Evolutionary conservation across 1,140 invertebrate genomes (phyloP).

Genomic region (Euborellia annulipes): DNA sequence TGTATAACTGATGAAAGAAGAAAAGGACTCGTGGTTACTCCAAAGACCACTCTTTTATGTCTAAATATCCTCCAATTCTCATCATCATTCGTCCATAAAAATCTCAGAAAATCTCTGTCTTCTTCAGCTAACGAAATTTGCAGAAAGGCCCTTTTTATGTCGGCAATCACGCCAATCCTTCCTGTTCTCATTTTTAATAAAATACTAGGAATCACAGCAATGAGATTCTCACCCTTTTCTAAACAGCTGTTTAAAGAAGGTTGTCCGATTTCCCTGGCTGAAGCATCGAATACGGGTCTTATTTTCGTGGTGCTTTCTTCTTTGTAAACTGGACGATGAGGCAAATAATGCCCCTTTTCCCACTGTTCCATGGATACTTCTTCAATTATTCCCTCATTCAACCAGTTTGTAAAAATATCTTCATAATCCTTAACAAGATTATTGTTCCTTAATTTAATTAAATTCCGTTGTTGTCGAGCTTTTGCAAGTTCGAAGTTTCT

Average conservation of each 20-base stretch:
- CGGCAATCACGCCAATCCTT: conserved; percentile 23
- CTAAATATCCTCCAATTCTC: conserved; percentile 12
- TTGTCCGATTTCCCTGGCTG: conserved; percentile 14
- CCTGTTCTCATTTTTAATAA: conserved; percentile 24
- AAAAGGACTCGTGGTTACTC: conserved; percentile 12
- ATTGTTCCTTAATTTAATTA: conserved; percentile 14
- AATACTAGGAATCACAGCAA: conserved; percentile 24
- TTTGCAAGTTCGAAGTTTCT: conserved; percentile 14
- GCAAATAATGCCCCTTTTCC: conserved; percentile 18
- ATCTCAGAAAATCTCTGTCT: conserved; percentile 23
- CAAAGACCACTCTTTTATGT: conserved; percentile 19
- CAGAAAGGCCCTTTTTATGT: conserved; percentile 28
- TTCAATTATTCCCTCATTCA: conserved; percentile 19
- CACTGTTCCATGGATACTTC: conserved; percentile 14
- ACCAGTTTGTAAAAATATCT: conserved; percentile 20
- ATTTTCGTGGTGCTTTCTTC: conserved; percentile 19
- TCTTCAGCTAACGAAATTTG: conserved; percentile 19
- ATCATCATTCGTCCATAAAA: conserved; percentile 21
- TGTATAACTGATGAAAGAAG: conserved; percentile 7
- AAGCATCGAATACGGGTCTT: conserved; percentile 14
- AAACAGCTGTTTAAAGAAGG: conserved; percentile 26
- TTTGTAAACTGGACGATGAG: conserved; percentile 23
- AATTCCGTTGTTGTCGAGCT: conserved; percentile 13
- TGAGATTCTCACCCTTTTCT: conserved; percentile 25
- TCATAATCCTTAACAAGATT: conserved; percentile 19